Conservation (phyloP, 2,797 vertebrate genomes). For the Psittacula echo region DNA sequence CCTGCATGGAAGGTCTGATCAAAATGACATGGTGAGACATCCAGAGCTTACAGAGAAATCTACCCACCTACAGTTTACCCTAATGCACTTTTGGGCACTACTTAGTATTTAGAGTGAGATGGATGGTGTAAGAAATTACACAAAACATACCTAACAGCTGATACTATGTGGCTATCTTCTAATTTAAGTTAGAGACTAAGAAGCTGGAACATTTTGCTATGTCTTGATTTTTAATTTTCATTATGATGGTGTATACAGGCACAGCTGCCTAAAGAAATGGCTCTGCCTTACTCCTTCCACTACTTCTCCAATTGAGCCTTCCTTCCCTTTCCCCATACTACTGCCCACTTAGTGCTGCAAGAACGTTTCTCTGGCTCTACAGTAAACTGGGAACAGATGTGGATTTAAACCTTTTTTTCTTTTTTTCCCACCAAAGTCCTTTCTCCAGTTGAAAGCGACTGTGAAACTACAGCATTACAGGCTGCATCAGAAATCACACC, state of each 20-base stretch:
- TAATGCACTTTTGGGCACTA: not conserved
- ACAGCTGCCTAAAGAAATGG: not conserved
- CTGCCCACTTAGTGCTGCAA: not conserved
- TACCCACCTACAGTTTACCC: not conserved
- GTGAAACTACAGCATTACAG: not conserved
- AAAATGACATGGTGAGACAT: not conserved
- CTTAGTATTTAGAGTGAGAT: not conserved
- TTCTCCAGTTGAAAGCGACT: not conserved
- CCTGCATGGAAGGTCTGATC: not conserved
- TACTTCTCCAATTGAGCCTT: not conserved
- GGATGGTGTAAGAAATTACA: not conserved
- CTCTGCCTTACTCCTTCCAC: not conserved
- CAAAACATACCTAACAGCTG: not conserved
- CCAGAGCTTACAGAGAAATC: not conserved
- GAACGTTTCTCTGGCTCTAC: not conserved
- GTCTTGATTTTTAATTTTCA: not conserved
- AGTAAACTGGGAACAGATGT: not conserved
- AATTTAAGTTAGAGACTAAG: not conserved
- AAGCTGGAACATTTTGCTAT: not conserved
- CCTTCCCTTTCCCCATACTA: not conserved
- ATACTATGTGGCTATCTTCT: not conserved
- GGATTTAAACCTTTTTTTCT: not conserved
- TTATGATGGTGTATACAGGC: not conserved
- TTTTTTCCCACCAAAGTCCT: not conserved
- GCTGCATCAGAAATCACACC: constrained; percentile 10